Conservation (phyloP, 2,797 vertebrate species). For the Echiichthys vipera region DNA sequence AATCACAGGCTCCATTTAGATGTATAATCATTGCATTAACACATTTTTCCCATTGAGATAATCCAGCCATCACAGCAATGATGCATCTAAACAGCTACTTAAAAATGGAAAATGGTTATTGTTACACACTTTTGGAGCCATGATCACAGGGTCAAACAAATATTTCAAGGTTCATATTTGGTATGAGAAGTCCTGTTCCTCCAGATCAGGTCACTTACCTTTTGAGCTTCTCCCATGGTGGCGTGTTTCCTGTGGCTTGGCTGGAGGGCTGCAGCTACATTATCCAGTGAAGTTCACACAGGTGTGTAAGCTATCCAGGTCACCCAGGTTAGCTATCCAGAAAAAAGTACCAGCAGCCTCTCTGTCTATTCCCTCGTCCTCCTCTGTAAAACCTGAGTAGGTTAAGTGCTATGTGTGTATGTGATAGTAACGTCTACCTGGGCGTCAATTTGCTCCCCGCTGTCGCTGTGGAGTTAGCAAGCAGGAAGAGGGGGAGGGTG, state of each 20-base stretch:
- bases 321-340: slow-evolving; percentile 34
- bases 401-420: slow-evolving; percentile 40
- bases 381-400: slow-evolving; percentile 27
- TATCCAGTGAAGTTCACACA: slow-evolving; percentile 68
- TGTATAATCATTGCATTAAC: neutral
- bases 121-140: neutral
- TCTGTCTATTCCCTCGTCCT: slow-evolving; percentile 8
- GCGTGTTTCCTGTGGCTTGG: slow-evolving; percentile 68
- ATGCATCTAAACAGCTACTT: neutral
- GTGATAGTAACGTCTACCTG: slow-evolving; percentile 66
- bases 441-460: slow-evolving; percentile 60
- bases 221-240: slow-evolving; percentile 91
- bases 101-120: neutral
- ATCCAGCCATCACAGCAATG: slow-evolving; percentile 2
- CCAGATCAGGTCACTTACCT: slow-evolving; percentile 82
- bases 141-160: neutral
- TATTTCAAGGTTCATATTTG: slow-evolving; percentile 24
- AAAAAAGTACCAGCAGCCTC: slow-evolving; percentile 13
- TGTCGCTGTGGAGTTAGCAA: slow-evolving; percentile 53
- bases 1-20: neutral
- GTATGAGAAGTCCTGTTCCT: slow-evolving; percentile 15
- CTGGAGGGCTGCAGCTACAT: slow-evolving; percentile 79
- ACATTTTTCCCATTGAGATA: slow-evolving; percentile 14
- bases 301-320: slow-evolving; percentile 57
- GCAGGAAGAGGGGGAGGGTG: slow-evolving; percentile 72